These are phyloP conservation scores for Cyprichromis sp. DNA, from an alignment of 2,113 vertebrate genomes.

Conservation along the genomic window DNA sequence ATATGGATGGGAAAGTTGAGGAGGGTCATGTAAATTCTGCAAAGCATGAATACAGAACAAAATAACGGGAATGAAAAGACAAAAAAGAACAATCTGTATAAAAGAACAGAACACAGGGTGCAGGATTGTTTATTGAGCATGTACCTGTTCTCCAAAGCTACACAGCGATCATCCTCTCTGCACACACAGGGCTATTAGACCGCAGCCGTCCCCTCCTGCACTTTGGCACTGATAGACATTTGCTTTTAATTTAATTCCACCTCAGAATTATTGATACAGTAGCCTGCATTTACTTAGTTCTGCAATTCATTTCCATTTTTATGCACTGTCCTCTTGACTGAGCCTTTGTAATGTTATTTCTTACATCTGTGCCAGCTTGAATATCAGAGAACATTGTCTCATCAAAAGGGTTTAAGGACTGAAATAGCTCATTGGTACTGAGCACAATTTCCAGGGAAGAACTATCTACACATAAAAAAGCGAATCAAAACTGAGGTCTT, in stretches of 20 bases:
- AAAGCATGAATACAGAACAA: not conserved
- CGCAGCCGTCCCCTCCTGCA: conserved; percentile 7
- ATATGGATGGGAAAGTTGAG: conserved; percentile 1
- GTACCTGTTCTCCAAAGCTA: not conserved
- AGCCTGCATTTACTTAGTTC: conserved; percentile 38
- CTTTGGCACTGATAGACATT: conserved; percentile 22
- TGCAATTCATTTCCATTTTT: conserved; percentile 58
- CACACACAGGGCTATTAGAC: not conserved
- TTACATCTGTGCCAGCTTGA: conserved; percentile 28
- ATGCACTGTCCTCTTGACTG: conserved; percentile 24
- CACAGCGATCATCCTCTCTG: not conserved
- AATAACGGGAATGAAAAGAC: not conserved
- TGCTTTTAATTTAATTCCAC: conserved; percentile 44
- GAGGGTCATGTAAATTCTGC: not conserved
- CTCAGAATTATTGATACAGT: conserved; percentile 41
- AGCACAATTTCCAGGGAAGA: not conserved
- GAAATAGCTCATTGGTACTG: conserved; percentile 14
- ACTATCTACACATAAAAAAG: not conserved
- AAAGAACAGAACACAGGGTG: not conserved
- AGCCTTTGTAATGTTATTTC: conserved; percentile 42
- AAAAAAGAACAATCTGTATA: not conserved
- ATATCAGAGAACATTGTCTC: conserved; percentile 34
- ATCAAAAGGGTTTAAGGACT: conserved; percentile 23
- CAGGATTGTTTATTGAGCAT: not conserved
- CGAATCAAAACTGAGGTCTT: not conserved